Evolutionary conservation across 2,888 invertebrate species (phyloP).

Genomic region (Lysandra bellargus): DNA sequence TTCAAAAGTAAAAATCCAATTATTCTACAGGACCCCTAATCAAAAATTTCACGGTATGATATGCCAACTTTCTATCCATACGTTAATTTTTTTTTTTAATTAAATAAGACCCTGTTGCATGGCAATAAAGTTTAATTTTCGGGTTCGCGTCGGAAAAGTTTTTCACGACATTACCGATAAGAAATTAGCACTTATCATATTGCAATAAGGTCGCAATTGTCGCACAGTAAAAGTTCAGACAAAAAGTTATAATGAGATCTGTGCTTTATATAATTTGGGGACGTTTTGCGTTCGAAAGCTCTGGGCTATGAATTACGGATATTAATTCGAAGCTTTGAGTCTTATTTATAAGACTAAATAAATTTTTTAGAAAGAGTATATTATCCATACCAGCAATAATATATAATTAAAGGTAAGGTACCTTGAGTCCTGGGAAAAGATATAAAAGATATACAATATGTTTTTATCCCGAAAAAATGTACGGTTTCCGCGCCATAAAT

Average conservation of each 20-base stretch:
- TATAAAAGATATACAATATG: too few species aligned
- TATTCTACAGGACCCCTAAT: not conserved
- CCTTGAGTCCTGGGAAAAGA: too few species aligned
- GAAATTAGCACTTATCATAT: slow-evolving; percentile 23
- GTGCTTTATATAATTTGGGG: not conserved
- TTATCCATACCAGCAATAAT: not conserved
- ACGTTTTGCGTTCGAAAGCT: slow-evolving; percentile 2
- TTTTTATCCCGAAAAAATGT: too few species aligned
- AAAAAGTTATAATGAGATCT: slow-evolving; percentile 3
- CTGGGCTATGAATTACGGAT: not conserved
- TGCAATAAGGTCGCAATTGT: slow-evolving; percentile 18
- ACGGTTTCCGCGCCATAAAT: too few species aligned
- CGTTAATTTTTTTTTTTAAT: not conserved
- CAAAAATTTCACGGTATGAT: slow-evolving; percentile 8
- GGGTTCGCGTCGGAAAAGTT: not conserved
- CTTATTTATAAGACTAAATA: not conserved
- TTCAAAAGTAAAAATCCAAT: slow-evolving; percentile 1
- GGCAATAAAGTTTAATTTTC: not conserved
- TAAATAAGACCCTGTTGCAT: not conserved
- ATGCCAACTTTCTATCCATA: not conserved
- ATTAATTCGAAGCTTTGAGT: not conserved
- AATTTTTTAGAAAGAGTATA: not conserved
- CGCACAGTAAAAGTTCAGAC: not conserved
- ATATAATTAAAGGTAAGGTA: too few species aligned
- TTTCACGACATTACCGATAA: not conserved